Evolutionary conservation across 2,797 vertebrate species (phyloP).

Genomic region (Syngnathus acus): DNA sequence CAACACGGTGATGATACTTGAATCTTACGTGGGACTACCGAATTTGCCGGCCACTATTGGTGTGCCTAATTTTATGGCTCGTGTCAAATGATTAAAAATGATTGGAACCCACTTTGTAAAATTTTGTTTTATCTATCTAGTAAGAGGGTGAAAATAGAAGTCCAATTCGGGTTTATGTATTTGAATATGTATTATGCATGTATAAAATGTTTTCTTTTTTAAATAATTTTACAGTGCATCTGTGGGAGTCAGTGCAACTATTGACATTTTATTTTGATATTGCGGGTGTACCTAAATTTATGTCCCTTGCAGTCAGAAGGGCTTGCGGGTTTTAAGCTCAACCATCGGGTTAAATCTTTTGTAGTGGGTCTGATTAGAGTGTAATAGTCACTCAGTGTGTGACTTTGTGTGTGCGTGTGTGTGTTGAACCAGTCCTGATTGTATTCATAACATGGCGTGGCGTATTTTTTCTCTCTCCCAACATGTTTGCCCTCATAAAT

Average conservation of each 20-base stretch:
- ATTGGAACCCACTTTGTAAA: neutral
- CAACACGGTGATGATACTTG: neutral
- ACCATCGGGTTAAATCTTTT: neutral
- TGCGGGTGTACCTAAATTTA: neutral
- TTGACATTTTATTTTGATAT: too few relatives aligned
- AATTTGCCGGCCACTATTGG: too few relatives aligned
- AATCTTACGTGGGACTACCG: neutral
- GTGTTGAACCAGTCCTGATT: neutral
- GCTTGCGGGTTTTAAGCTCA: neutral
- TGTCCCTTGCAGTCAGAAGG: neutral
- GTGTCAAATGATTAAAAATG: neutral
- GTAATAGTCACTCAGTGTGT: neutral
- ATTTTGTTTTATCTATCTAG: neutral
- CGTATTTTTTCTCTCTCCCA: neutral
- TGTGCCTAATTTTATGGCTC: neutral
- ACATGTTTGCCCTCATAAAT: conserved; percentile 8
- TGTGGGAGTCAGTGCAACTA: too few relatives aligned
- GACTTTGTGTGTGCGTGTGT: neutral
- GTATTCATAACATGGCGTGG: neutral
- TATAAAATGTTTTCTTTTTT: neutral
- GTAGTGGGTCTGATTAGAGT: neutral
- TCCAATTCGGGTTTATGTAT: neutral
- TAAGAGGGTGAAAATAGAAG: neutral
- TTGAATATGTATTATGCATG: neutral
- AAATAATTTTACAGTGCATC: too few relatives aligned